phyloP scores from a whole-genome alignment of 2,113 vertebrate species.

The Megaceryle maxima region DNA sequence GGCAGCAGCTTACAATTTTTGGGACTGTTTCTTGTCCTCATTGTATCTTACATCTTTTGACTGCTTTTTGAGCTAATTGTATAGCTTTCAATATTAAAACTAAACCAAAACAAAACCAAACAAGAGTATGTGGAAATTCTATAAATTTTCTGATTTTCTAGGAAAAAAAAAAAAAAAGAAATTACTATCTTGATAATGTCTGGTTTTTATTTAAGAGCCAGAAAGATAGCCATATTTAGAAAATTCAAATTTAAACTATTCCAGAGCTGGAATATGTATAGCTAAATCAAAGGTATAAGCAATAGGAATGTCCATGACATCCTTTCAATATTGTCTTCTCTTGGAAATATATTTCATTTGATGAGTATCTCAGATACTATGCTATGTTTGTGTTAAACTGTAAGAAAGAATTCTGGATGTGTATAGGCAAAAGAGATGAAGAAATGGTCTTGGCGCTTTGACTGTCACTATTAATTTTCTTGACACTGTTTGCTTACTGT shows the following conservation, averaged over 20 bases:
- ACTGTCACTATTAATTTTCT: constrained; percentile 36
- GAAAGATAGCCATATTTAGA: neutral
- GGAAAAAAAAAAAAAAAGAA: neutral
- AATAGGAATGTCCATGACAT: neutral
- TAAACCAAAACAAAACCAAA: neutral
- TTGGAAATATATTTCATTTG: neutral
- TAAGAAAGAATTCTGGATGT: neutral
- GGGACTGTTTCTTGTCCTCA: neutral
- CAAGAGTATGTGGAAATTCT: neutral
- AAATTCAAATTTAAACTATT: neutral
- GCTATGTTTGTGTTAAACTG: neutral
- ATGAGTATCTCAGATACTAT: neutral
- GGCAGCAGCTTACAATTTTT: neutral
- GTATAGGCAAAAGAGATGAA: neutral
- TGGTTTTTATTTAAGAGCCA: neutral
- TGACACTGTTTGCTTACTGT: neutral
- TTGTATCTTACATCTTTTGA: neutral
- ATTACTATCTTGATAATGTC: neutral
- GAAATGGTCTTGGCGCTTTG: neutral
- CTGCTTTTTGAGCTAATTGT: neutral
- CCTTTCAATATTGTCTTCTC: neutral
- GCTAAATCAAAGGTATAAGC: neutral
- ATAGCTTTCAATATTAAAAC: neutral
- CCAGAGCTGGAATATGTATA: neutral
- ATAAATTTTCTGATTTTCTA: neutral